phyloP scores from a whole-genome alignment of 37 sponge, comb jelly and placozoan species.

The Haliclona indistincta region DNA sequence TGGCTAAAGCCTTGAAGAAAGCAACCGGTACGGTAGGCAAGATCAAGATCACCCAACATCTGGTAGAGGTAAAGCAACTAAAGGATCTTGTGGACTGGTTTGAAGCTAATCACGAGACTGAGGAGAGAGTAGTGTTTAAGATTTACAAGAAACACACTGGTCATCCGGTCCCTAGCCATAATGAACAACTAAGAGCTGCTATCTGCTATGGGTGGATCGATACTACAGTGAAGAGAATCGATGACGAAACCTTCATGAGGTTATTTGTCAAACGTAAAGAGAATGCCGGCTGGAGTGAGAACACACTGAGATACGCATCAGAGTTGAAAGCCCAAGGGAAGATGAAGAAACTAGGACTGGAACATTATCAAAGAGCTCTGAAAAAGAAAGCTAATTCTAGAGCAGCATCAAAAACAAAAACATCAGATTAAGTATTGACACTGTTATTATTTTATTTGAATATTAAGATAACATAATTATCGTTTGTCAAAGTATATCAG shows the following conservation, averaged over 20 bases:
- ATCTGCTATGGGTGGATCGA: constrained; percentile 18
- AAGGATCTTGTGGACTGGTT: constrained; percentile 11
- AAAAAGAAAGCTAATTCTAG: neutral
- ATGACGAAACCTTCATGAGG: constrained; percentile 8
- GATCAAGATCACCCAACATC: neutral
- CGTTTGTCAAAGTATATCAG: neutral
- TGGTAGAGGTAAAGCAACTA: constrained; percentile 5
- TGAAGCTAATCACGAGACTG: constrained; percentile 14
- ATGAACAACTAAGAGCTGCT: constrained; percentile 8
- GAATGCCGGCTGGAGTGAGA: neutral
- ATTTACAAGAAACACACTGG: constrained; percentile 16
- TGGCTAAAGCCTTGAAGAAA: too few species aligned
- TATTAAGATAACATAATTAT: neutral
- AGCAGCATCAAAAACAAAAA: neutral
- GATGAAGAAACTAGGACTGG: constrained; percentile 1
- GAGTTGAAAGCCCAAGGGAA: neutral
- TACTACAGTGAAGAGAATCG: constrained; percentile 9
- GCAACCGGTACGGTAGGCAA: too few species aligned
- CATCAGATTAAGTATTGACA: neutral
- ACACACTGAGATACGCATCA: constrained; percentile 1
- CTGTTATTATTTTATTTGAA: neutral
- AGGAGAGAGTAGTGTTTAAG: constrained; percentile 11
- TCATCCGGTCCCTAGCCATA: constrained; percentile 14
- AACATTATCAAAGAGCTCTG: constrained; percentile 13
- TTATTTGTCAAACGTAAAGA: constrained; percentile 11